Evolutionary conservation across 2,113 vertebrate genomes (phyloP), one percentile per base, ranked within the genome.

Genomic region (Nansenia antarctica): DNA sequence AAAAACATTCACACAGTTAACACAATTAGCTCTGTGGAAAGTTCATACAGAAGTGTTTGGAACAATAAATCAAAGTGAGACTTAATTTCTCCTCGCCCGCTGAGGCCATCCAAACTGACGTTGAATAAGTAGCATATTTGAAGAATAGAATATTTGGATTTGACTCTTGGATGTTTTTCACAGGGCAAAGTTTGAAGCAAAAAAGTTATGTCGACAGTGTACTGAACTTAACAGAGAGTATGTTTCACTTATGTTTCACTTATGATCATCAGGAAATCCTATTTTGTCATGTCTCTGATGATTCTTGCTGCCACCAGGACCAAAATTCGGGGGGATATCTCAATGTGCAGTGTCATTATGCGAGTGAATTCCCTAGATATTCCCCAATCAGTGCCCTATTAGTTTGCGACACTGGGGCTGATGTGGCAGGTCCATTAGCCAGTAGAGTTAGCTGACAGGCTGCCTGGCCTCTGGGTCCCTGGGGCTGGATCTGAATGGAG

Each of bases 381-480:
- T 88, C 5, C 37, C 79, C 83, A 86, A 89, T 90, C 85, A 88
- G 80, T 84, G 82, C 82, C 88, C 87, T 80, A 81, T 88, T 91
- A 84, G 85, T 68, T 71, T 62, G 72, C 75, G 77, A 79, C 82
- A 86, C 74, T 70, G 32, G 67, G 77, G 74, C 79, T 84, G 79
- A 88, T 85, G 86, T 88, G 85, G 86, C 87, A 87, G 85, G 82
- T 89, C 87, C 79, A 88, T 91, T 91, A 90, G 80, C 83, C 82
- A 79, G 74, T 52, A 85, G 83, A 80, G 74, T 72, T 67, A 73
- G 81, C 81, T 78, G 84, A 86, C 83, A 86, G 77, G 72, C 83
- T 61, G 35, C 70, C 57, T 67, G 76, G 79, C 75, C 81, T 20
- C 14, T 35, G 76, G 61, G 27, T 78, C 83, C 83, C 77, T 37